Evolutionary conservation across 2,888 invertebrate genomes (phyloP), one percentile per base, ranked within the genome.

Genomic region (Scaptodrosophila latifasciaeformis): DNA sequence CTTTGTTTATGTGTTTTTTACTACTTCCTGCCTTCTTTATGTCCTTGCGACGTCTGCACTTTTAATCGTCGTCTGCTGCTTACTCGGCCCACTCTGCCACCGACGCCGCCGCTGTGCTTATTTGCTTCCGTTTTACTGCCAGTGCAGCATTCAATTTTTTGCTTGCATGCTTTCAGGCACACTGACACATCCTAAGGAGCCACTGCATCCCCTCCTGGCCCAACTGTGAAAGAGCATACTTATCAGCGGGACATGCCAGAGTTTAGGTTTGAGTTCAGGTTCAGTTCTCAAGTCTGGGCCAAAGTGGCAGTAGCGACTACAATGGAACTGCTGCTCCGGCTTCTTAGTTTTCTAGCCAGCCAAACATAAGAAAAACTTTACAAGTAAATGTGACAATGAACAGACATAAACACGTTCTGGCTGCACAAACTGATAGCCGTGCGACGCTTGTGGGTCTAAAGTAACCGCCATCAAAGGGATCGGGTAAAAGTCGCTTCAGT

Each of bases 361-460:
- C 29, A 54, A 49, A 59, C 40, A 39, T 17, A 34, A 37, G 15
- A 58, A 60, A 62, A 70, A 75, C 66, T 70, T 75, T 66, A 66
- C 70, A 76, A 76, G 69, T 66, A 72, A 76, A 72, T 72, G 77
- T 69, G 71, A 72, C 71, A 72, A 72, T 72, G 77, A 76, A 76
- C 71, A 72, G 77, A 72, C 77, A 71, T 76, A 76, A 76, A 76
- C 71, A 71, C 69, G 77, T 62, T 74, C 70, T 62, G 75, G 59
- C 59, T 74, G 67, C 59, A 61, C 56, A 69, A 66, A 55, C 70
- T 54, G 74, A 61, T 70, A 55, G 67, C 60, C 67, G 54, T 17
- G 42, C 24, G 19, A 21, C 18, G 1, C 5, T 13, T 13, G 39
- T 40, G 19, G 15, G 7, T 24, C 12, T 2, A 2, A 24, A 29